Evolutionary conservation across 1,140 invertebrate species (phyloP), one percentile per base, ranked within the genome.

Genomic region (Zaprionus tsacasi): DNA sequence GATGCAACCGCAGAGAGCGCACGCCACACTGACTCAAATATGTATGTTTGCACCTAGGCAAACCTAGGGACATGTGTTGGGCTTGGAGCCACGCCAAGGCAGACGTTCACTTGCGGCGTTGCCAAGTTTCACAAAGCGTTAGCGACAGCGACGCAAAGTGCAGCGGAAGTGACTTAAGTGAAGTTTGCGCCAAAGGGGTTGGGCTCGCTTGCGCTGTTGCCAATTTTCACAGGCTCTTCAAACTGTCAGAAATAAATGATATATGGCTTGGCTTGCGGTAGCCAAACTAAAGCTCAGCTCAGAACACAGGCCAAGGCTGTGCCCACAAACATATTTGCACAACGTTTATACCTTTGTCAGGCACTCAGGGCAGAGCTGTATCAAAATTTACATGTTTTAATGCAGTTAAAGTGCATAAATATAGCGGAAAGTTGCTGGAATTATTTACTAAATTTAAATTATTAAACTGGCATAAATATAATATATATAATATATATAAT

Each of bases 81-180:
- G 35, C 45, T 73, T 66, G 64, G 36, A 74, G 43, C 54, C 74
- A 76, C 43, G 63, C 78, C 70, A 67, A 61, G 38, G 36, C 64
- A 71, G 82, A 87, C 82, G 82, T 87, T 88, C 85, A 88, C 80
- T 80, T 88, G 82, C 82, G 38, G n/a, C 59, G 82, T 87, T 87
- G 82, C 83, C 83, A 72, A 88, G 59, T 69, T 87, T 83, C 81
- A 52, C 6, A 8, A 1, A 30, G 27, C 6, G 33, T 8, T 7
- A 35, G 27, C 27, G 38, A 40, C 38, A 40, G 38, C 38, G 33
- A 30, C 27, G 27, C 27, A 76, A 86, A 85, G 82, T 86, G 82
- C 82, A 87, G 82, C 82, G 82, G 82, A 86, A 88, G 82, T 86
- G 82, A 85, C 74, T 86, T 78, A 82, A 75, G 70, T 82, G 64